Conservation (phyloP, 2,797 vertebrate genomes). For the Syndactyla subalaris region DNA sequence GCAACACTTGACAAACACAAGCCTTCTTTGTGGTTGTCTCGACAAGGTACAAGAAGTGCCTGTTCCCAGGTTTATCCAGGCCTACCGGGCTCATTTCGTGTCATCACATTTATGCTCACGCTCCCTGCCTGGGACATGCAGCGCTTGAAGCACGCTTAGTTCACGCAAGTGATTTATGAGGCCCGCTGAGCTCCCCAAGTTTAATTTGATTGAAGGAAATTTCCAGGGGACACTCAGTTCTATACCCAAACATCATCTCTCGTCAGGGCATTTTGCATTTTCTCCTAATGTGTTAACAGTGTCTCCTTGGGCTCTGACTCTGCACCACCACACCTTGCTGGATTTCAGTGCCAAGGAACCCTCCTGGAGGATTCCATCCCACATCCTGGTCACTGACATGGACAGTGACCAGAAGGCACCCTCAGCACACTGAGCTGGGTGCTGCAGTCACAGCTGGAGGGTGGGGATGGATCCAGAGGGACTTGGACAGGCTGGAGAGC, state of each 20-base stretch:
- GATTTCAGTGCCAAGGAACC: not conserved
- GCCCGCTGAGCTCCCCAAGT: not conserved
- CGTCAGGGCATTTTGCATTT: not conserved
- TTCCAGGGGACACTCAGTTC: constrained; percentile 1
- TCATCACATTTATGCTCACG: not conserved
- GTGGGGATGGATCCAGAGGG: not conserved
- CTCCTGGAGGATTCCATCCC: not conserved
- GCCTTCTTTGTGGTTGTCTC: not conserved
- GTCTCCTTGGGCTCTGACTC: not conserved
- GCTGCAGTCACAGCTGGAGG: not conserved
- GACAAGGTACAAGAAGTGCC: not conserved
- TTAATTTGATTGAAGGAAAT: constrained; percentile 41
- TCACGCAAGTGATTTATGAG: constrained; percentile 28
- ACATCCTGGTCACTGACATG: not conserved
- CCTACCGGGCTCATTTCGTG: not conserved
- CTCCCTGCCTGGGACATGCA: not conserved
- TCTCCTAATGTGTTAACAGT: not conserved
- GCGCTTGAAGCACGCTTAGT: not conserved
- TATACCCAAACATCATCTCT: constrained; percentile 14
- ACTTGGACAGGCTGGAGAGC: not conserved
- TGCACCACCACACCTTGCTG: not conserved
- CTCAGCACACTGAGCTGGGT: not conserved
- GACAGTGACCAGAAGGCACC: not conserved
- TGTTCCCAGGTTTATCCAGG: not conserved
- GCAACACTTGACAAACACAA: not conserved